phyloP scores from a whole-genome alignment of 2,888 invertebrate genomes.

The Oscheius sp. region DNA sequence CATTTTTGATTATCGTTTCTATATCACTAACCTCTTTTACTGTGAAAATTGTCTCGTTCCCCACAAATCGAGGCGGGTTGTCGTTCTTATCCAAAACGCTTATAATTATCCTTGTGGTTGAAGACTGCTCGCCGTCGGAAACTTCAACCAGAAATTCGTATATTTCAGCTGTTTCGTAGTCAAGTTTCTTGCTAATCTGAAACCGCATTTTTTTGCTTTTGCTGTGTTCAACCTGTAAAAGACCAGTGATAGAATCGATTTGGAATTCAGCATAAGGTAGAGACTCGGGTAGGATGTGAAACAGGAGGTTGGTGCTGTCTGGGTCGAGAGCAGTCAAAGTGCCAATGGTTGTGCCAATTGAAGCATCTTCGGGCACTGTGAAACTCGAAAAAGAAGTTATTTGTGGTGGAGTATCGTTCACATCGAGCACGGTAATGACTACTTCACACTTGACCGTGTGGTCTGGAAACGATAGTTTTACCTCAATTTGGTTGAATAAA shows the following conservation, averaged over 20 bases:
- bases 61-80: constrained; percentile 19
- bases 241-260: constrained; percentile 48
- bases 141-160: constrained; percentile 15
- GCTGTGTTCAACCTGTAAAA: constrained; percentile 32
- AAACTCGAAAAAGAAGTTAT: constrained; percentile 24
- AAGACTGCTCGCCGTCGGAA: constrained; percentile 14
- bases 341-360: constrained; percentile 20
- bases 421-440: constrained; percentile 23
- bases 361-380: constrained; percentile 27
- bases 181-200: constrained; percentile 41
- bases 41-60: background rate
- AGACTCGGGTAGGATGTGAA: constrained; percentile 43
- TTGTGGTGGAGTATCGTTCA: constrained; percentile 35
- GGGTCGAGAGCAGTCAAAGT: constrained; percentile 15
- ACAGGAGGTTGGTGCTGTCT: constrained; percentile 24
- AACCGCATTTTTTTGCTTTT: background rate
- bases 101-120: constrained; percentile 17
- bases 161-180: constrained; percentile 39
- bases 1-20: background rate
- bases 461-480: constrained; percentile 12
- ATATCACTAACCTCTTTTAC: constrained; percentile 3
- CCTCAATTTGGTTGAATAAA: background rate
- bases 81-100: constrained; percentile 33
- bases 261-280: constrained; percentile 39
- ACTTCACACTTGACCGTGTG: constrained; percentile 21